phyloP scores from a whole-genome alignment of 2,797 vertebrate genomes.

The Dallia pectoralis region DNA sequence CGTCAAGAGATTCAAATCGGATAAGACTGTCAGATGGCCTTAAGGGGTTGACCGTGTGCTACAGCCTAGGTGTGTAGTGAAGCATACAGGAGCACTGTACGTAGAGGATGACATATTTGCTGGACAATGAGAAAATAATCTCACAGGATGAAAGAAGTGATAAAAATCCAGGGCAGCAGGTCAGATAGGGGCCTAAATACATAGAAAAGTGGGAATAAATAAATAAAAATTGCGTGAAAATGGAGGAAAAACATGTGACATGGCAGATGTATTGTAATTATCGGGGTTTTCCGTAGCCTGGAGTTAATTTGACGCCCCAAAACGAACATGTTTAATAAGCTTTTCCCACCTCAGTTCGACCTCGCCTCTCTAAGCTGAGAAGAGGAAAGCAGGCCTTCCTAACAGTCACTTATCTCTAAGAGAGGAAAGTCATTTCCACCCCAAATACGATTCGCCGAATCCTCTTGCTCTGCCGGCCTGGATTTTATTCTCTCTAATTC shows the following conservation, averaged over 20 bases:
- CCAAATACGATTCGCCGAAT: conserved; percentile 54
- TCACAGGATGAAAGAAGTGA: neutral
- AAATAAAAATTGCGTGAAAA: neutral
- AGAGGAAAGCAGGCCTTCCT: conserved; percentile 38
- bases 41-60: neutral
- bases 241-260: neutral
- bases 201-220: neutral
- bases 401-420: conserved; percentile 45
- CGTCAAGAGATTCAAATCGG: neutral
- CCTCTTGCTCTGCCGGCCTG: conserved; percentile 18
- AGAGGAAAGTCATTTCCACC: conserved; percentile 35
- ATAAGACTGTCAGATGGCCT: neutral
- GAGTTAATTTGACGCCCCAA: conserved; percentile 33
- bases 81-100: neutral
- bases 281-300: conserved; percentile 28
- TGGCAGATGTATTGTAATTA: conserved; percentile 1
- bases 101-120: neutral
- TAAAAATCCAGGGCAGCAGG: neutral
- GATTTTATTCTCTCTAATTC: conserved; percentile 38
- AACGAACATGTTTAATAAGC: conserved; percentile 34
- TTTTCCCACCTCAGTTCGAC: neutral
- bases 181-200: conserved; percentile 1
- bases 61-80: neutral
- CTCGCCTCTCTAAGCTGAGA: conserved; percentile 22
- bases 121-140: neutral